Base-by-base conservation (phyloP, 2,797 vertebrate genomes). In the Eulemur coronatus region DNA sequence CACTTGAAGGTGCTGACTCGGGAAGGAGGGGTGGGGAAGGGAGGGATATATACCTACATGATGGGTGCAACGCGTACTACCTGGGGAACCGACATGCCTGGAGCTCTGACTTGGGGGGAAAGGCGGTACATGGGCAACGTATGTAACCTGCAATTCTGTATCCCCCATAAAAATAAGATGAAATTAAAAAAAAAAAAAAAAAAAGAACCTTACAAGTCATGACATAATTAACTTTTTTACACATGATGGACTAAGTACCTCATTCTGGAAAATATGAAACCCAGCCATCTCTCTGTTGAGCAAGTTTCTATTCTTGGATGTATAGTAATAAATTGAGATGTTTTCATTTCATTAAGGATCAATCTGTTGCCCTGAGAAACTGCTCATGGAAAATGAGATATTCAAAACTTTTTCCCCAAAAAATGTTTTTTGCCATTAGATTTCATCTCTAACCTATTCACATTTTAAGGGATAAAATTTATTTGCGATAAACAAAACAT, bases 241-340 rank as follows among this genome's bases (percentile, higher is more conserved):
- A 72, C 17, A 70, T 50, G 55, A 96, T 43, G 35, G 59, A 82
- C 24, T 20, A 24, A 92, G 46, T 41, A 43, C 0, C 46, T 91
- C 67, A 22, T 82, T 92, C 90, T 92, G 18, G 55, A 95, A 97
- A 88, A 79, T 80, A 88, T 11, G 41, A 93, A 97, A 65, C 41
- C 41, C n/a, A 88, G 55, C 15, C 59, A 88, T 76, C 93, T 84
- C 61, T 43, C 67, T 85, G 33, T 55, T 55, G 57, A 95, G 59
- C 4, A 72, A 65, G 35, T 72, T 90, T 82, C 41, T 89, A 63
- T 95, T 91, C 57, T 95, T 92, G 30, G 28, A 59, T 78, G 1
- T 24, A 1, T 20, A 73, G 10, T 72, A 76, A 94, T 48, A 95
- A 89, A 95, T 30, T 55, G 10, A 91, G 38, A 92, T 61, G 7